Base-by-base conservation (phyloP, 2,888 invertebrate genomes). In the Phortica okadai region DNA sequence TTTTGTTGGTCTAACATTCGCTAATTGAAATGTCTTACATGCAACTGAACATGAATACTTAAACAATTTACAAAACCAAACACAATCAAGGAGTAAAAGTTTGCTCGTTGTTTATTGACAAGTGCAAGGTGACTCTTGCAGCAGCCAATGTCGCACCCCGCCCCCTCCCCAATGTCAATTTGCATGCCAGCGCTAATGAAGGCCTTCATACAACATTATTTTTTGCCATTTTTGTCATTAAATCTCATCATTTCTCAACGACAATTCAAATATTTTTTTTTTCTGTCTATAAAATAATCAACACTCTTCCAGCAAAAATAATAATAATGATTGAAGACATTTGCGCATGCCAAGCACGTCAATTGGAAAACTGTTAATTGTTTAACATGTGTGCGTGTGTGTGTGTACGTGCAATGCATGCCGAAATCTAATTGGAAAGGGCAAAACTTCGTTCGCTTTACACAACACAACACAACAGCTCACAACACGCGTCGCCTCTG, bases 401-500 rank as follows among this genome's bases (percentile, higher is more conserved):
- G 6, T 21, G 16, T 6, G 14, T 21, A 21, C 45, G 69, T 25
- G 62, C 21, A 14, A 16, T n/a, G 62, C 62, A 62, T 62, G 16
- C 62, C 14, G n/a, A 62, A 62, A 16, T n/a, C 62, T 21, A n/a
- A 62, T 21, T 21, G 62, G 50, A 50, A 44, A 66, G 44, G 16
- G 69, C 16, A 42, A 33, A 56, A 56, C 56, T 3, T 62, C 72
- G 21, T 33, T 74, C 21, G 45, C 8, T 44, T 14, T 58, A 11
- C 64, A 64, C 76, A 58, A 64, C 64, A 59, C 75, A 66, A 73
- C 77, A 82, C 81, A 77, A 73, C 77, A 78, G 79, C 77, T 81
- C 77, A 78, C 77, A 76, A 86, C 83, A 83, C 84, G 86, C 86
- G 33, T 3, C 33, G 33, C 33, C 33, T 33, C 33, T 33, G 33